Base-by-base conservation (phyloP, 2,113 vertebrate species). In the Sinocyclocheilus maitianheensis region DNA sequence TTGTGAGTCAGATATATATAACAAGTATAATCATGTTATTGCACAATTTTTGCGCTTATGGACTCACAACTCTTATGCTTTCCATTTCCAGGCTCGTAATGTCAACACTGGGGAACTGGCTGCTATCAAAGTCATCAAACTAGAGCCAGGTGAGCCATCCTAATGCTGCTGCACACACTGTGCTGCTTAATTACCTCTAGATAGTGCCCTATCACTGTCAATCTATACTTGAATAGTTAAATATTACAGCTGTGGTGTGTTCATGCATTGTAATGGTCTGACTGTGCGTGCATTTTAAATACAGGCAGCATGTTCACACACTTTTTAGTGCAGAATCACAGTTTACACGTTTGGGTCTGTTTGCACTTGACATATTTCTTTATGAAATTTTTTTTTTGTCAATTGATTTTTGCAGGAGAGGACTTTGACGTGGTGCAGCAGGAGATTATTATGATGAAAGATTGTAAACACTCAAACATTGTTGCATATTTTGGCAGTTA, bases 371-470 rank as follows among this genome's bases (percentile, higher is more conserved):
- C 11, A 13, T 24, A 26, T 51, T 53, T 22, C 9, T 13, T 43
- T 76, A 53, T 4, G 1, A 4, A 16, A 16, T 12, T 16, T 0
- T 43, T 76, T 1, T 43, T 76, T 43, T 62, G 13, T 71, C 9
- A 24, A 34, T 71, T 82, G 77, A 20, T 83, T 72, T 90, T 91
- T 90, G 91, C 91, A 99, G 98, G 98, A 85, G 98, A 99, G 94
- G 98, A 99, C 95, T 99, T 99, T 95, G 97, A 96, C 82, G 98
- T 99, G 90, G 97, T 99, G 88, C 98, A 99, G 96, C 98, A 99
- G 94, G 98, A 99, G 95, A 99, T 99, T 89, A 96, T 99, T 90
- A 99, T 99, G 98, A 99, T 99, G 98, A 99, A 99, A 94, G 98
- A 99, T 93, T 99, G 98, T 95, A 98, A 99, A 94, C 98, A 99